Base-by-base conservation (phyloP, 1,140 invertebrate genomes). In the Pogonomyrmex barbatus region DNA sequence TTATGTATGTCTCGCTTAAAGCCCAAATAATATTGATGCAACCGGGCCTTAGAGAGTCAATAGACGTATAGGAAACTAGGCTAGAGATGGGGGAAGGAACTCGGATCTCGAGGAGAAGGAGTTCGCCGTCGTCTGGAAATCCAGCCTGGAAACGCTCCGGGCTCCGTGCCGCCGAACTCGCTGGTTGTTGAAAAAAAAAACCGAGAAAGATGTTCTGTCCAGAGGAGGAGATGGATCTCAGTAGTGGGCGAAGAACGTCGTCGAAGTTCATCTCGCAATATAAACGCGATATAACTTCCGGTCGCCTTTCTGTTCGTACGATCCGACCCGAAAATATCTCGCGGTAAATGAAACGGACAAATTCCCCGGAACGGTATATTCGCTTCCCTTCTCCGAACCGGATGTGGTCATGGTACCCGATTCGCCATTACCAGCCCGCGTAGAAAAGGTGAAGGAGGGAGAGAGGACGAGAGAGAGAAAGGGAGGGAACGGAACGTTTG, bases 241-340 rank as follows among this genome's bases (percentile, higher is more conserved):
- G 52, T 71, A 39, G 54, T 6, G 14, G 47, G 56, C 54, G 30
- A 67, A 42, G 54, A 82, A 45, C 75, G 45, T 65, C 77, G 81
- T 86, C 79, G 71, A 92, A 92, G 85, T 92, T 92, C 90, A 90
- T 92, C 88, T 88, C 77, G 84, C 86, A 89, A 92, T 91, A 92
- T 91, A 92, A 91, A 92, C 88, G 91, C 88, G 78, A 92, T 92
- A 90, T 86, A 92, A 90, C 91, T 92, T 91, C 84, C 88, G 78
- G 85, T 58, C 76, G 70, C 87, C 58, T 88, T 90, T 81, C 89
- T 83, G 60, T 87, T 87, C 79, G 75, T 85, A 81, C 47, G 82
- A 30, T 3, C 73, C 58, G 76, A 45, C 30, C 71, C 65, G 89
- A 88, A 90, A 90, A 90, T 90, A 90, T 90, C 89, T 90, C 71